Conservation (phyloP, 2,888 invertebrate species). For the Apamea anceps region DNA sequence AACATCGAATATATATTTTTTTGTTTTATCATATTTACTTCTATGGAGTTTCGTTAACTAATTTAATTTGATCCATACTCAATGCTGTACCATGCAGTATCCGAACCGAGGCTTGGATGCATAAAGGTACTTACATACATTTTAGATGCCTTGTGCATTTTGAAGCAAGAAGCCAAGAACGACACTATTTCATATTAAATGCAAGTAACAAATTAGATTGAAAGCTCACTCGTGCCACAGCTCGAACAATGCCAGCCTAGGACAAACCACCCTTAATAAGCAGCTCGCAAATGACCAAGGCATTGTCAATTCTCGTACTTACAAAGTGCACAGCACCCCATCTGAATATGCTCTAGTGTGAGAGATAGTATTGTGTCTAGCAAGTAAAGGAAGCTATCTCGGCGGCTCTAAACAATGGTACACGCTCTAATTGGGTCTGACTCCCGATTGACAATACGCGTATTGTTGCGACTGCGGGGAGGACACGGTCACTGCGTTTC, state of each 20-base stretch:
- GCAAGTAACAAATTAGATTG: neutral
- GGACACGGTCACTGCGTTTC: conserved; percentile 46
- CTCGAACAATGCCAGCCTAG: neutral
- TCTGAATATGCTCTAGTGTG: conserved; percentile 7
- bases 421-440: conserved; percentile 48
- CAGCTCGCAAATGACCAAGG: neutral
- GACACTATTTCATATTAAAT: neutral
- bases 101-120: neutral
- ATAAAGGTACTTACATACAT: neutral
- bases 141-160: neutral
- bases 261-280: neutral
- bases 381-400: conserved; percentile 14
- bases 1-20: too few species aligned
- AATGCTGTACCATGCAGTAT: neutral
- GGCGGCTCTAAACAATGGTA: conserved; percentile 32
- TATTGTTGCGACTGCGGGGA: conserved; percentile 37
- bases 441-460: conserved; percentile 38
- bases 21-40: too few species aligned
- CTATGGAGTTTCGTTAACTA: too few species aligned
- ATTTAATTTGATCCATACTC: too few species aligned
- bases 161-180: neutral
- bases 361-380: conserved; percentile 6
- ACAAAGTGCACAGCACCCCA: neutral
- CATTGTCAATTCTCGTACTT: neutral
- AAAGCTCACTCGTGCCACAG: neutral